Conservation (phyloP, 2,797 vertebrate genomes). For the Catharus ustulatus region DNA sequence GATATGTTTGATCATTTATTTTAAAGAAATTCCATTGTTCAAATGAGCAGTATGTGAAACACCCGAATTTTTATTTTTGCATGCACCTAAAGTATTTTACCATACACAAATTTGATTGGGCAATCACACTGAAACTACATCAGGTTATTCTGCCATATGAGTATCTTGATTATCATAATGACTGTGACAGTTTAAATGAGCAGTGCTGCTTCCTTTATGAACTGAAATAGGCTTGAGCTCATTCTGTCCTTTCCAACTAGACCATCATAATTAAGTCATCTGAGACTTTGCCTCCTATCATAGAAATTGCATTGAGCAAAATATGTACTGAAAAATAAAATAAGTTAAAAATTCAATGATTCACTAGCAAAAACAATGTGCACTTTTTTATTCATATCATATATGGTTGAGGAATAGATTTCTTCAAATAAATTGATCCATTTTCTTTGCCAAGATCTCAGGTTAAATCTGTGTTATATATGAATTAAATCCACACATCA, state of each 20-base stretch:
- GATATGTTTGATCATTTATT: background rate
- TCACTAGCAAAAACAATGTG: rapidly evolving
- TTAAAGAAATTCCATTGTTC: background rate
- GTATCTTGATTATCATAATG: background rate
- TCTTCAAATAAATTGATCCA: background rate
- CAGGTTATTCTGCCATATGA: background rate
- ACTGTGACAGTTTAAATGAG: background rate
- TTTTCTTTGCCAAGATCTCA: background rate
- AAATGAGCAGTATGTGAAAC: background rate
- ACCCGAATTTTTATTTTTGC: background rate
- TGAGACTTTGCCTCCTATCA: background rate
- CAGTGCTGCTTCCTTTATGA: background rate
- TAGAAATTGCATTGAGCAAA: background rate
- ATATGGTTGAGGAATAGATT: background rate
- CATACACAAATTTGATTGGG: background rate
- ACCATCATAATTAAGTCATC: background rate
- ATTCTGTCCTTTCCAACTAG: background rate
- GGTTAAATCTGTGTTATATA: background rate
- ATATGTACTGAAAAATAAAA: background rate
- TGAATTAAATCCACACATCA: background rate
- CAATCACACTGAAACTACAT: background rate
- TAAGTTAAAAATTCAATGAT: background rate
- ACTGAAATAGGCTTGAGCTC: background rate
- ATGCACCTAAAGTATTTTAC: background rate
- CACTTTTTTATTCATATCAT: background rate